A percentile compares a stretch with the other conserved stretches of the same genome.
phyloP scores from a whole-genome alignment of 2,888 invertebrate genomes.

The Philopedon plagiatum region DNA sequence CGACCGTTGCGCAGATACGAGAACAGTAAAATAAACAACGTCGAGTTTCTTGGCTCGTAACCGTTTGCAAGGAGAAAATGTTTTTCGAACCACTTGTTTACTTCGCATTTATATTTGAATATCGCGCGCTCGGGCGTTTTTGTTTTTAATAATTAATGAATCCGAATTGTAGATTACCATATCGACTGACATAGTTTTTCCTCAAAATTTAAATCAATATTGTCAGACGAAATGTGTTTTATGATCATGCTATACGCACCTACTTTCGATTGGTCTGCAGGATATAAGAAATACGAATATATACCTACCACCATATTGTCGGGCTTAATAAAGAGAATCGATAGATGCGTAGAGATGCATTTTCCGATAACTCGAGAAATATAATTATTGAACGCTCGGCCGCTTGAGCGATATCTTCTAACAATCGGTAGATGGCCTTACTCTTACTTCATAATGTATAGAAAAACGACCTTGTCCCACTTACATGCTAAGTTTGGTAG shows the following conservation, averaged over 20 bases:
- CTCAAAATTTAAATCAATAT: background rate
- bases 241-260: no score
- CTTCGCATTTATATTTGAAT: slow-evolving; percentile 45
- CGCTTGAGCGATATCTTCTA: slow-evolving; percentile 30
- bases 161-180: slow-evolving; percentile 17
- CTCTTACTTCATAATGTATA: slow-evolving; percentile 41
- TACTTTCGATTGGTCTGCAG: background rate
- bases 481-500: slow-evolving; percentile 41
- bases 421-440: slow-evolving; percentile 47
- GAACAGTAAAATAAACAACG: slow-evolving; percentile 63
- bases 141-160: slow-evolving; percentile 35
- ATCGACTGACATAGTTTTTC: slow-evolving; percentile 21
- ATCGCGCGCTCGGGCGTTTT: slow-evolving; percentile 26
- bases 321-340: background rate
- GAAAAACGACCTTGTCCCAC: slow-evolving; percentile 43
- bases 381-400: slow-evolving; percentile 30
- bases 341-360: slow-evolving; percentile 20
- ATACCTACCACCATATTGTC: background rate
- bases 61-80: slow-evolving; percentile 54
- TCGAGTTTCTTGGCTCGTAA: slow-evolving; percentile 62
- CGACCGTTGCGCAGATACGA: slow-evolving; percentile 61
- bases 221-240: background rate
- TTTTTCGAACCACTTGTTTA: slow-evolving; percentile 62
- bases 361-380: slow-evolving; percentile 21
- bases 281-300: background rate